phyloP scores from a whole-genome alignment of 2,113 vertebrate genomes.

The Thermophis baileyi region DNA sequence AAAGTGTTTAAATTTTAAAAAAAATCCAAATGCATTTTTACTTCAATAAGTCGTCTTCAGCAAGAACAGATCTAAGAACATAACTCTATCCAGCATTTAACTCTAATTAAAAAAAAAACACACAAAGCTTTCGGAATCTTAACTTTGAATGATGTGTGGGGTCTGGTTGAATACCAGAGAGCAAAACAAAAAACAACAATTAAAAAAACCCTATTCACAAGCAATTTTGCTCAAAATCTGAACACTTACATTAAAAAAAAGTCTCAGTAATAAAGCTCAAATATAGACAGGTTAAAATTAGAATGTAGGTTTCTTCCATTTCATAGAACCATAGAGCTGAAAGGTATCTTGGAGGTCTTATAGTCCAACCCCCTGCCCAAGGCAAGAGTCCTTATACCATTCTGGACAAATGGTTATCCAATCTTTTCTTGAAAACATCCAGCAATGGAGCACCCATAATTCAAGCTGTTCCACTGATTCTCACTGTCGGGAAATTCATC shows the following conservation, averaged over 20 bases:
- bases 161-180: not conserved
- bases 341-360: not conserved
- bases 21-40: not conserved
- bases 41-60: not conserved
- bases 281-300: not conserved
- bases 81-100: not conserved
- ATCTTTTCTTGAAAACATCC: not conserved
- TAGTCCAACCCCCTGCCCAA: not conserved
- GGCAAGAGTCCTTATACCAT: not conserved
- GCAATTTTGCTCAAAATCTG: not conserved
- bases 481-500: not conserved
- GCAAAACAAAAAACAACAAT: not conserved
- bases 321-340: not conserved
- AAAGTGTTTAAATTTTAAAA: not conserved
- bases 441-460: not conserved
- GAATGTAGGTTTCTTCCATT: not conserved
- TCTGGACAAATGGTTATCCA: not conserved
- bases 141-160: not conserved
- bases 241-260: not conserved
- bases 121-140: not conserved
- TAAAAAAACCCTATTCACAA: not conserved
- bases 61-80: not conserved
- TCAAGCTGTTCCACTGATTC: not conserved
- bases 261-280: not conserved
- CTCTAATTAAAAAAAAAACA: not conserved